phyloP scores from a whole-genome alignment of 2,797 vertebrate genomes.

The Lateolabrax maculatus region DNA sequence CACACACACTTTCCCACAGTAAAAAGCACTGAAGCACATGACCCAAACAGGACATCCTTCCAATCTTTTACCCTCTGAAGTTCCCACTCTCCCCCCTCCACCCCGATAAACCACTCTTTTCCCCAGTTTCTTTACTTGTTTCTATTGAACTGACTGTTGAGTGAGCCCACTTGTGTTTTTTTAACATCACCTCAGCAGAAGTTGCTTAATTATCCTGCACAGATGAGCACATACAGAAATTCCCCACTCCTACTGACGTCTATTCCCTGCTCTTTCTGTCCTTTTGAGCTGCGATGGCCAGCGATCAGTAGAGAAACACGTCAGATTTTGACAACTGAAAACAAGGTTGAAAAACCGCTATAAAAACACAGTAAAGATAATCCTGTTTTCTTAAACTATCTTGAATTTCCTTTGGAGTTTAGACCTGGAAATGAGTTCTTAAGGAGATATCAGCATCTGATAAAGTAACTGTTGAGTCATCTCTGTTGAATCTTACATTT shows the following conservation, averaged over 20 bases:
- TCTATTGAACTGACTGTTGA: not conserved
- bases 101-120: slow-evolving; percentile 34
- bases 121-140: not conserved
- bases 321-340: slow-evolving; percentile 3
- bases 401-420: not conserved
- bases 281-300: not conserved
- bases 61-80: slow-evolving; percentile 51
- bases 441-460: not conserved
- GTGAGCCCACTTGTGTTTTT: not conserved
- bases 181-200: slow-evolving; percentile 2
- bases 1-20: slow-evolving; percentile 81
- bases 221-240: not conserved
- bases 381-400: not conserved
- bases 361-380: not conserved
- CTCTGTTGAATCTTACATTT: not conserved
- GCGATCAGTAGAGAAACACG: not conserved
- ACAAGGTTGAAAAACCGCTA: not conserved
- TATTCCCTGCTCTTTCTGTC: not conserved
- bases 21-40: slow-evolving; percentile 66
- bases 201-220: not conserved
- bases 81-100: slow-evolving; percentile 66
- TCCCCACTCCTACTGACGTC: not conserved
- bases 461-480: not conserved
- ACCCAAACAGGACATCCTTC: slow-evolving; percentile 83
- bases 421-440: not conserved